phyloP scores from a whole-genome alignment of 2,113 vertebrate genomes.

The Albula goreensis region DNA sequence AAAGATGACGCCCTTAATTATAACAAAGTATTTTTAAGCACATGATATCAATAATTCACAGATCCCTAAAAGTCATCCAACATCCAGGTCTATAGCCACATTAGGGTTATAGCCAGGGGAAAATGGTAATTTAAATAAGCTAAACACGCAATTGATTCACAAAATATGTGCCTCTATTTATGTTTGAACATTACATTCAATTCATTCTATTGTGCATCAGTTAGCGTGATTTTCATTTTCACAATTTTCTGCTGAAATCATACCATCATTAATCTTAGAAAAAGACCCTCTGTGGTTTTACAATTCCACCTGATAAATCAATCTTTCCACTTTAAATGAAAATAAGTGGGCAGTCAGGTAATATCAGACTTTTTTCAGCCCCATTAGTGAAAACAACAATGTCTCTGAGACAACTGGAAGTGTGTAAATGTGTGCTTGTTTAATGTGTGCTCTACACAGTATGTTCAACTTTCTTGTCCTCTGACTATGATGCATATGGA shows the following conservation, averaged over 20 bases:
- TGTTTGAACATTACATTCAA: background rate
- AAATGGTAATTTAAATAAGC: background rate
- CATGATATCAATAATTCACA: background rate
- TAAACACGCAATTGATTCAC: background rate
- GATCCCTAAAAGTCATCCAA: background rate
- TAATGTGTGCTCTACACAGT: background rate
- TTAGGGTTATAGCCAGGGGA: background rate
- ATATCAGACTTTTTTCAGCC: background rate
- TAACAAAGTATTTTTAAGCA: background rate
- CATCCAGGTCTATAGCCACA: background rate
- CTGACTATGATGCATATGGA: background rate
- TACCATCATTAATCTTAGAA: background rate
- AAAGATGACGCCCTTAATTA: slow-evolving; percentile 4
- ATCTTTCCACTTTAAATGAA: background rate
- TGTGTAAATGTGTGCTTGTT: background rate
- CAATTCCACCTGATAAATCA: background rate
- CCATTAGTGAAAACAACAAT: background rate
- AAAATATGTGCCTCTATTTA: background rate
- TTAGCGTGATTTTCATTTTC: background rate
- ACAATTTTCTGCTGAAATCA: background rate
- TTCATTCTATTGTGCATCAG: background rate
- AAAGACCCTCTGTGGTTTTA: background rate
- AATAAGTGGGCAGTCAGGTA: background rate
- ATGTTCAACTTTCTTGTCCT: background rate
- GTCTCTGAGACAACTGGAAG: too few relatives aligned